Conservation (phyloP, 2,797 vertebrate species). For the Sebastes minor region DNA sequence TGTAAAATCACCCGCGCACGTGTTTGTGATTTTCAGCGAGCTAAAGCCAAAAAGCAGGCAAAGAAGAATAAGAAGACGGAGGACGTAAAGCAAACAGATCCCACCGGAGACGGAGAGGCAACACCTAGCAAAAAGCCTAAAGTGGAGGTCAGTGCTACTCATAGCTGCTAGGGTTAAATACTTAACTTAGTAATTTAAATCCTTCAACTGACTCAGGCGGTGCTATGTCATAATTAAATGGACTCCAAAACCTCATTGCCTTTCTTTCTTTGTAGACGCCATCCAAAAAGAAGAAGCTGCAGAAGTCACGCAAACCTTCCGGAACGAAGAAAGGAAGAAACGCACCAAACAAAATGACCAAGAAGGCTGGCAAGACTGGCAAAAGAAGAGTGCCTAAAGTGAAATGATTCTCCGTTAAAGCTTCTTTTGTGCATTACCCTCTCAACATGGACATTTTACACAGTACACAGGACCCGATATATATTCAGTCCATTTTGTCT, state of each 20-base stretch:
- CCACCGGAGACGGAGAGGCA: not conserved
- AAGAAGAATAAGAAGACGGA: conserved; percentile 16
- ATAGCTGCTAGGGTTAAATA: not conserved
- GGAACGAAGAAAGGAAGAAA: conserved; percentile 45
- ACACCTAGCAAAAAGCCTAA: conserved; percentile 75
- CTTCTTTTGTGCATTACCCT: not conserved
- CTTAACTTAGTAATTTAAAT: not conserved
- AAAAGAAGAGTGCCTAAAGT: conserved; percentile 66
- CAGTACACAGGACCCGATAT: not conserved
- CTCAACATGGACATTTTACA: conserved; percentile 31
- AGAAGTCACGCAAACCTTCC: conserved; percentile 52
- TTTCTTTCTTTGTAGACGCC: conserved; percentile 35
- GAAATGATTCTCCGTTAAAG: conserved; percentile 48
- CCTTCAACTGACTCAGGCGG: fast-evolving
- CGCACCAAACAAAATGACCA: conserved; percentile 41
- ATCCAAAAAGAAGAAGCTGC: conserved; percentile 57
- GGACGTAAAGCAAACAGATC: not conserved
- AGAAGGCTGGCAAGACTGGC: conserved; percentile 49
- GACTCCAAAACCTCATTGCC: not conserved
- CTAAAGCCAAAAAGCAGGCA: conserved; percentile 9
- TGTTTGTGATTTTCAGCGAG: conserved; percentile 31
- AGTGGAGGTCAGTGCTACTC: conserved; percentile 66
- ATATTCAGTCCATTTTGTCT: conserved; percentile 8
- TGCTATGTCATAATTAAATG: not conserved
- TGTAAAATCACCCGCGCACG: not conserved